A percentile compares a stretch with the other conserved stretches of the same genome.
Evolutionary conservation across 2,888 invertebrate species (phyloP).

Genomic region (Rhagonycha fulva): DNA sequence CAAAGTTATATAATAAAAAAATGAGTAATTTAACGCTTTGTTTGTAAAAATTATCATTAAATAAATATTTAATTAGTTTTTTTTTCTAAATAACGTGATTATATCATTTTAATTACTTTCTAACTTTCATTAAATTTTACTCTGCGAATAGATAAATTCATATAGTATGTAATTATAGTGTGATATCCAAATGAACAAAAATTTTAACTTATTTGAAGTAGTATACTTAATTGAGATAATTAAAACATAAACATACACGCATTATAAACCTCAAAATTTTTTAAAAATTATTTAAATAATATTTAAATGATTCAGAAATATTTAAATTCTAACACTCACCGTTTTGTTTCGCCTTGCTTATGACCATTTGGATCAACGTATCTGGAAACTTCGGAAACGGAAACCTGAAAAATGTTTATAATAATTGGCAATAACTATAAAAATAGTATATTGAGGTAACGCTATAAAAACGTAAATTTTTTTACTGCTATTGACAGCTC

Average conservation of each 20-base stretch:
- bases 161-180: not conserved
- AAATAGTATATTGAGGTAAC: conserved; percentile 2
- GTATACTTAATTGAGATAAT: not conserved
- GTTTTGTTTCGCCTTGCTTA: conserved; percentile 6
- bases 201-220: not conserved
- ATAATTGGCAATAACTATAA: conserved; percentile 12
- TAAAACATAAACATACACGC: not conserved
- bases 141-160: not conserved
- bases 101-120: not conserved
- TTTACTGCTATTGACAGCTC: conserved; percentile 20
- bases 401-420: conserved; percentile 21
- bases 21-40: not conserved
- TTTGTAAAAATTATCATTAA: not conserved
- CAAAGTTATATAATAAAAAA: not conserved
- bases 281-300: too few relatives aligned
- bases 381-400: conserved; percentile 14
- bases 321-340: conserved; percentile 1
- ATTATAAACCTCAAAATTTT: not conserved
- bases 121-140: not conserved
- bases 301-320: too few relatives aligned
- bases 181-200: not conserved
- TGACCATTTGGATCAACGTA: conserved; percentile 6
- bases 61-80: not conserved
- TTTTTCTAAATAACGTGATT: not conserved
- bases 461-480: conserved; percentile 12